These are phyloP conservation scores for Sorex fumeus DNA, from an alignment of 2,113 vertebrate species.

Conservation along the genomic window DNA sequence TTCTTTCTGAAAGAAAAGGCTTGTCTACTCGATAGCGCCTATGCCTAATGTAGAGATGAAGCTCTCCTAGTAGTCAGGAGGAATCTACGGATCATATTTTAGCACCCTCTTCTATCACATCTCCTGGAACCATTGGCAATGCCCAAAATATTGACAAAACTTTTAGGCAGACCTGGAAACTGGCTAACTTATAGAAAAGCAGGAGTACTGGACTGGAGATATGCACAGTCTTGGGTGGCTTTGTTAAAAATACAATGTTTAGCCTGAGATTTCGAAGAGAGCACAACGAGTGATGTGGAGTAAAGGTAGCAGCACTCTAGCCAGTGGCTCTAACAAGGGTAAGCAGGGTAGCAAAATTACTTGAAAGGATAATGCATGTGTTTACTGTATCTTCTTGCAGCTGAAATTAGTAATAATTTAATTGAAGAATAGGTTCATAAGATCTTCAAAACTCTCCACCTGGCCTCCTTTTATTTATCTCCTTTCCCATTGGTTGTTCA, in stretches of 20 bases:
- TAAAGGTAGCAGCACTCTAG: not conserved
- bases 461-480: too few relatives aligned
- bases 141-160: not conserved
- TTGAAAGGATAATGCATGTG: not conserved
- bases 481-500: not conserved
- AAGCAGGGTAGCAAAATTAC: not conserved
- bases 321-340: too few relatives aligned
- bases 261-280: not conserved
- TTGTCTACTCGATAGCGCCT: not conserved
- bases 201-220: too few relatives aligned
- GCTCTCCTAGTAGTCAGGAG: not conserved
- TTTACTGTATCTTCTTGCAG: not conserved
- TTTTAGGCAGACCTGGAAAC: too few relatives aligned
- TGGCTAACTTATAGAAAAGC: too few relatives aligned
- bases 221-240: too few relatives aligned
- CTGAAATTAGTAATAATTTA: not conserved
- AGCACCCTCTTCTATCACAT: too few relatives aligned
- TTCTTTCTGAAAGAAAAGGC: not conserved
- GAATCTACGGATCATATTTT: not conserved
- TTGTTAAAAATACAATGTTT: not conserved
- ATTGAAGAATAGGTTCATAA: not conserved
- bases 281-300: accelerated
- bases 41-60: not conserved
- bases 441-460: not conserved
- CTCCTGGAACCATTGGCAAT: not conserved